Conservation (phyloP, 1,140 invertebrate species). For the Metaphire vulgaris region DNA sequence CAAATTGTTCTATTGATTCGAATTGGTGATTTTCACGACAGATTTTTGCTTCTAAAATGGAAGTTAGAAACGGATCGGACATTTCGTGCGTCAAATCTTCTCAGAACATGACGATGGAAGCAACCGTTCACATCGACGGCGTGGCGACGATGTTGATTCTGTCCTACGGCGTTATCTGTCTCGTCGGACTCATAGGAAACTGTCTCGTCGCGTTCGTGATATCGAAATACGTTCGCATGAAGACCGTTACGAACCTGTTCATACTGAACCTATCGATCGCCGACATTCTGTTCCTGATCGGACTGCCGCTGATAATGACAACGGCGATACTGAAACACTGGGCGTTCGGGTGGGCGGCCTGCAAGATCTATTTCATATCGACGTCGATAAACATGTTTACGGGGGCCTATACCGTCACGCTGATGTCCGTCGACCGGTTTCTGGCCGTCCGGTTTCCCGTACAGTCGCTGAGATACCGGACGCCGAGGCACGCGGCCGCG, state of each 20-base stretch:
- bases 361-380: constrained; percentile 8
- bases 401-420: constrained; percentile 82
- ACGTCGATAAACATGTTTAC: constrained; percentile 84
- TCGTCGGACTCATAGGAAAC: background rate
- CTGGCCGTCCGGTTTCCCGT: constrained; percentile 94
- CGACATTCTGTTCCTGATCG: constrained; percentile 8
- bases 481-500: background rate
- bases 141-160: background rate
- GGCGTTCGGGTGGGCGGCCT: constrained; percentile 4
- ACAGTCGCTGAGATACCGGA: constrained; percentile 63
- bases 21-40: too few relatives aligned
- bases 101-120: too few relatives aligned
- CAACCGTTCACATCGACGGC: too few relatives aligned
- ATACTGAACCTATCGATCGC: constrained; percentile 13
- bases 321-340: constrained; percentile 8
- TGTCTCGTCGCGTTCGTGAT: background rate
- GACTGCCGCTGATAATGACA: background rate
- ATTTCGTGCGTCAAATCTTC: too few relatives aligned
- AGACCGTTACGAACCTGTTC: constrained; percentile 58
- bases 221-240: constrained; percentile 65
- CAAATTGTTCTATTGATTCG: too few relatives aligned
- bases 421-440: constrained; percentile 94
- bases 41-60: too few relatives aligned
- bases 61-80: too few relatives aligned
- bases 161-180: background rate